These are phyloP conservation scores for Ailuropoda melanoleuca DNA, from an alignment of 2,113 vertebrate species.

Conservation along the genomic window DNA sequence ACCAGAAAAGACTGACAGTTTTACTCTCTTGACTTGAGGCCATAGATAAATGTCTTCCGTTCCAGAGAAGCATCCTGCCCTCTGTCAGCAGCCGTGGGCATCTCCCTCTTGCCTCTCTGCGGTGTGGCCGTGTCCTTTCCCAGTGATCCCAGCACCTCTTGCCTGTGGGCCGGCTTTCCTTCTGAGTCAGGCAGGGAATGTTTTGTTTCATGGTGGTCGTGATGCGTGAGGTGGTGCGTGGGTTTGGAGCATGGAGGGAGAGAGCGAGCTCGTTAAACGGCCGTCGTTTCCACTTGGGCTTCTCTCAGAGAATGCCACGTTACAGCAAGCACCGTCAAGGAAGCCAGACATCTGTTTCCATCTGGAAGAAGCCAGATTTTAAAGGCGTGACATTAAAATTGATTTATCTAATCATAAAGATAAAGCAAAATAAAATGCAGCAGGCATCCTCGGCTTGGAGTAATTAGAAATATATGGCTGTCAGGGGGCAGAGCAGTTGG, in stretches of 20 bases:
- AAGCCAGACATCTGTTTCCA: constrained; percentile 20
- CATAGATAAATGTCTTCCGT: neutral
- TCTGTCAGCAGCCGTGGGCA: rapidly evolving
- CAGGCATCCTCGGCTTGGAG: neutral
- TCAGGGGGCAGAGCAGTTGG: neutral
- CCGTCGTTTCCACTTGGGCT: neutral
- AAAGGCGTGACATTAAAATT: neutral
- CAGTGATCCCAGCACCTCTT: too few species aligned
- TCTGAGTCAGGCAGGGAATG: neutral
- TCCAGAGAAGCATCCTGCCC: constrained; percentile 40
- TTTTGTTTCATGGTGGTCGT: too few species aligned
- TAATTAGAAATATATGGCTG: constrained; percentile 47
- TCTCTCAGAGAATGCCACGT: neutral
- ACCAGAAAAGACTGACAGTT: neutral
- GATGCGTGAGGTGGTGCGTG: rapidly evolving
- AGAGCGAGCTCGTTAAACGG: neutral
- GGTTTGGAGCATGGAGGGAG: neutral
- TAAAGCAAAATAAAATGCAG: constrained; percentile 52
- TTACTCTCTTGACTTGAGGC: constrained; percentile 14
- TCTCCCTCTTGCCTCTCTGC: rapidly evolving
- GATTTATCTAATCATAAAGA: constrained; percentile 63
- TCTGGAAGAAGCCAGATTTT: constrained; percentile 52
- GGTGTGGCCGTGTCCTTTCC: rapidly evolving
- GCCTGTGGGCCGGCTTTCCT: neutral
- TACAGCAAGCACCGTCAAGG: neutral